A percentile compares a stretch with the other conserved stretches of the same genome.
Evolutionary conservation across 2,113 vertebrate genomes (phyloP).

Genomic region (Tenrec ecaudatus): DNA sequence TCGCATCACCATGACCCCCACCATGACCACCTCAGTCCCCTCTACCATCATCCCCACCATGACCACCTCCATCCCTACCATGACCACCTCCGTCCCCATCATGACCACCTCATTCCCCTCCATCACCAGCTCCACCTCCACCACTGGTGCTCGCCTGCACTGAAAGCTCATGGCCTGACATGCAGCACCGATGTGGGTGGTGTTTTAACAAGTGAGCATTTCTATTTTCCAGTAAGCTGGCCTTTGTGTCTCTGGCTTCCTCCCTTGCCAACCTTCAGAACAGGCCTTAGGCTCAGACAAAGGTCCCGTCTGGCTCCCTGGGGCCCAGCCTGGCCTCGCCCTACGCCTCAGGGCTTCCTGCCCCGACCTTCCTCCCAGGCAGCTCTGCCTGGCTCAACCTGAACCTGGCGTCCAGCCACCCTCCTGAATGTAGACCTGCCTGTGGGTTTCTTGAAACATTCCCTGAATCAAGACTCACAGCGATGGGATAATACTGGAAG

Average conservation of each 20-base stretch:
- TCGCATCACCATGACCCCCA: background rate
- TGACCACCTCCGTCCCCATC: background rate
- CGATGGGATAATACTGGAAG: background rate
- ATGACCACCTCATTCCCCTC: background rate
- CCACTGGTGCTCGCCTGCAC: fast-evolving
- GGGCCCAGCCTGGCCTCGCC: background rate
- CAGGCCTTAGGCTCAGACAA: background rate
- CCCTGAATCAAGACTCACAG: background rate
- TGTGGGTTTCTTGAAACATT: background rate
- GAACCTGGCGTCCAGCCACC: background rate
- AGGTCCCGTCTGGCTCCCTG: background rate
- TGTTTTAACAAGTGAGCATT: background rate
- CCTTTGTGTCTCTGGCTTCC: background rate
- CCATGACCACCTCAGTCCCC: background rate
- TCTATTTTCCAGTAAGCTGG: background rate
- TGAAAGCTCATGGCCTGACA: background rate
- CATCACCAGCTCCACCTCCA: background rate
- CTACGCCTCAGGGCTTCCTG: background rate
- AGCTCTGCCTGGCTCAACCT: background rate
- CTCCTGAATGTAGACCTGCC: background rate
- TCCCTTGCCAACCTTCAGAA: background rate
- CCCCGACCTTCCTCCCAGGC: background rate
- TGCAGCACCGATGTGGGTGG: fast-evolving
- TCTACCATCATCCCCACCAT: background rate
- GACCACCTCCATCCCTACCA: background rate